Evolutionary conservation across 2,888 invertebrate genomes (phyloP), one percentile per base, ranked within the genome.

Genomic region (Apamea anceps): DNA sequence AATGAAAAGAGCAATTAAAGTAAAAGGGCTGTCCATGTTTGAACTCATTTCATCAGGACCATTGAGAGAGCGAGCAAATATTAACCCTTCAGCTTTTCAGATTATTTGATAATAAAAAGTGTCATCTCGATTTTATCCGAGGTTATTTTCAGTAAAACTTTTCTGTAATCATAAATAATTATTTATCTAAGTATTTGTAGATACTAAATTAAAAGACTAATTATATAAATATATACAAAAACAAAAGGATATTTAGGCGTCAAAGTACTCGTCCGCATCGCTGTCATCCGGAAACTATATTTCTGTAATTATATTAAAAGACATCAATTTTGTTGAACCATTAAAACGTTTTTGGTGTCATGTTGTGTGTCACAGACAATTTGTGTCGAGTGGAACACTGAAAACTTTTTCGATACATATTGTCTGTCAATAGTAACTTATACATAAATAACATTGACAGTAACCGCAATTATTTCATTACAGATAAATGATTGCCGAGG

Each of bases 1-100:
- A 68, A 77, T 65, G 57, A 72, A 73, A 75, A 77, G 60, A 62
- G 48, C 54, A 66, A 70, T 60, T 37, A 37, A 72, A 70, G 28
- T 80, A 70, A 85, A 82, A 80, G 45, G 75, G 37, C 28, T 65
- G 63, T 51, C 57, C 60, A 71, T 75, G 21, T 82, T 75, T 75
- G 32, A 73, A 75, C 70, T 75, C 51, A 77, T 73, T 85, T 72
- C 45, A 75, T 77, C 42, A 15, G 82, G n/a, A 70, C 28, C 57
- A 81, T 76, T 63, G 70, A 71, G n/a, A 65, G 66, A 67, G 51
- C 13, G 45, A 76, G 75, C 37, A 73, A 85, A 75, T 82, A 85
- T 84, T 77, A 82, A 75, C 65, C 67, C 65, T 77, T 72, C 57
- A 68, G 66, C 72, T 78, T 72, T 73, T 57, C 77, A 75, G 57